Evolutionary conservation across 2,888 invertebrate genomes (phyloP).

Genomic region (Pyralis farinalis): DNA sequence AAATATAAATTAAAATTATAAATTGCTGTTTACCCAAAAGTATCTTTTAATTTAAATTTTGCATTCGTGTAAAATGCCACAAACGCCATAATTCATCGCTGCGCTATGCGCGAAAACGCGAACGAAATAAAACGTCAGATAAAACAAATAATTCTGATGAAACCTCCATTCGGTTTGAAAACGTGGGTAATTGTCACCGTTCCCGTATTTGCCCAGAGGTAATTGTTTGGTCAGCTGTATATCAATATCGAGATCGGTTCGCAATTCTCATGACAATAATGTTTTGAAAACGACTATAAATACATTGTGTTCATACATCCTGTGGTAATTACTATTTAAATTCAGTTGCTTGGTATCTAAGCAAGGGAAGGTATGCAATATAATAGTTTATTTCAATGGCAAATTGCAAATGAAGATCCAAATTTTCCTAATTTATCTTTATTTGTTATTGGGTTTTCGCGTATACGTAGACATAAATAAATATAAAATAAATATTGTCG

Average conservation of each 20-base stretch:
- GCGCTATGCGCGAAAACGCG: background rate
- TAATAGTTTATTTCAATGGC: no score
- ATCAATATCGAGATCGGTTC: background rate
- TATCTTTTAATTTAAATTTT: background rate
- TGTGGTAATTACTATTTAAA: no score
- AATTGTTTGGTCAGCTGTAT: constrained; percentile 6
- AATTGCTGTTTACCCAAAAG: background rate
- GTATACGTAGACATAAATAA: no score
- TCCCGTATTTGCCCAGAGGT: background rate
- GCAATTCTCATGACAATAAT: background rate
- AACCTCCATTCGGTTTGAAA: background rate
- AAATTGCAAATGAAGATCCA: no score
- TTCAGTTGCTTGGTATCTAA: no score
- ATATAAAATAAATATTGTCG: no score
- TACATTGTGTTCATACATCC: no score
- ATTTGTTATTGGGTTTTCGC: no score
- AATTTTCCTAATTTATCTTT: no score
- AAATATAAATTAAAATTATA: background rate
- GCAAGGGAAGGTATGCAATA: no score
- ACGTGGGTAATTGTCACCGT: background rate
- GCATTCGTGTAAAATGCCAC: background rate
- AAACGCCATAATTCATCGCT: background rate
- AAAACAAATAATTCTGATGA: background rate
- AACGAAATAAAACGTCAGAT: background rate
- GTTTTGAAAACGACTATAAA: no score